A percentile compares a stretch with the other conserved stretches of the same genome.
Conservation (phyloP, 1,140 invertebrate genomes). For the Listronotus bonariensis region DNA sequence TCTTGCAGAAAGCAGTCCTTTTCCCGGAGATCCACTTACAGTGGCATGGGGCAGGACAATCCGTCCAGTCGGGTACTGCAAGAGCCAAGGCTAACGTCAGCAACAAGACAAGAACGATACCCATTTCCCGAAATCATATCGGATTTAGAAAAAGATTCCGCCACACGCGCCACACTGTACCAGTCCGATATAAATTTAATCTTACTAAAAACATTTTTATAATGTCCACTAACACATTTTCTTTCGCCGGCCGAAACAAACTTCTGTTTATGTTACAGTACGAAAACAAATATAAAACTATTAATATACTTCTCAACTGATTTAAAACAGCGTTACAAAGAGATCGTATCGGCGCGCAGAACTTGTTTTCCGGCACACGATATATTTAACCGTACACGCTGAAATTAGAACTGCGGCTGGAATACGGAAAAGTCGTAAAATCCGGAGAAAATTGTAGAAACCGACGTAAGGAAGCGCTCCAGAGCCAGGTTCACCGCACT, state of each 20-base stretch:
- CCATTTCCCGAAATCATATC: constrained; percentile 51
- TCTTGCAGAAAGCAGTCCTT: constrained; percentile 81
- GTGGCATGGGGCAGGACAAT: constrained; percentile 77
- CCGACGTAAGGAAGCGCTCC: constrained; percentile 28
- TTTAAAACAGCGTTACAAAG: background rate
- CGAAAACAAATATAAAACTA: constrained; percentile 1
- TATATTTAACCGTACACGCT: constrained; percentile 16
- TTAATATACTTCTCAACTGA: constrained; percentile 2
- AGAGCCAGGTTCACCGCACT: constrained; percentile 53
- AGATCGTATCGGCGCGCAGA: constrained; percentile 8
- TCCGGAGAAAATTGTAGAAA: background rate
- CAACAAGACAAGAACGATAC: constrained; percentile 46
- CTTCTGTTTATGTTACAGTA: constrained; percentile 1
- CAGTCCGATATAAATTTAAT: constrained; percentile 15
- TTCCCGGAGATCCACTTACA: constrained; percentile 91
- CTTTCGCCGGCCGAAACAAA: background rate
- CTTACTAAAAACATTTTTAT: constrained; percentile 8
- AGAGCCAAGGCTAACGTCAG: constrained; percentile 54
- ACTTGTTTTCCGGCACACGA: constrained; percentile 2
- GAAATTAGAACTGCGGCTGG: background rate
- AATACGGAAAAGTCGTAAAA: constrained; percentile 25
- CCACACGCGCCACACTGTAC: constrained; percentile 28
- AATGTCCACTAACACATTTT: constrained; percentile 7
- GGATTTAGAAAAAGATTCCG: constrained; percentile 29
- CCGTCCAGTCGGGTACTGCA: constrained; percentile 75